Base-by-base conservation (phyloP, 2,113 vertebrate genomes). In the Thoracochromis brauschi region DNA sequence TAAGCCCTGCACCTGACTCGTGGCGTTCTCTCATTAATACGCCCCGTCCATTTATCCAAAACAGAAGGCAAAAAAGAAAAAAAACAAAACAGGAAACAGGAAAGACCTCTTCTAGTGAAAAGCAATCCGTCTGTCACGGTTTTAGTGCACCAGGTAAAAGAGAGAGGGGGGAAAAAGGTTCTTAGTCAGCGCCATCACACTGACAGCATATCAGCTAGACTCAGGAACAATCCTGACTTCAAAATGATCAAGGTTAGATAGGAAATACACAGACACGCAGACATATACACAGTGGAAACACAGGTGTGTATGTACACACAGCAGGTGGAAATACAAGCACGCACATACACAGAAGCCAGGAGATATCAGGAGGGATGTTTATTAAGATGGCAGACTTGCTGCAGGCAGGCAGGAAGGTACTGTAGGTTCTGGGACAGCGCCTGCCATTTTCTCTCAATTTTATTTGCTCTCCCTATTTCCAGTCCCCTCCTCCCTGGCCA, bases 401-500 rank as follows among this genome's bases (percentile, higher is more conserved):
- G 90, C 83, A 85, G 85, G 92, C 91, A 85, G 88, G 84, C 80
- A 88, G 82, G 88, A 89, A 93, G 93, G 85, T 84, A 85, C 88
- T 85, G 85, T 73, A 94, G 91, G 85, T 94, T 92, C 90, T 92
- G 84, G 91, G 95, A 91, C 78, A 91, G 88, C 21, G 73, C 78
- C 91, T 92, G 91, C 85, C 90, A 89, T 95, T 94, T 95, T 93
- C 92, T 83, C 84, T 75, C 63, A 80, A 53, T 95, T 95, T 93
- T 91, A 94, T 94, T 95, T 95, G 90, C 93, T 92, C 92, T 87
- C 49, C 85, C 82, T 75, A 88, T 89, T 95, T 91, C 82, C 89
- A 88, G 94, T 92, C 84, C 81, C 87, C 87, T 90, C 91, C 89
- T 97, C 95, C 94, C 95, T 84, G 86, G 94, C 90, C 92, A 85